Conservation (phyloP, 2,113 vertebrate genomes). For the Puntigrus tetrazona region DNA sequence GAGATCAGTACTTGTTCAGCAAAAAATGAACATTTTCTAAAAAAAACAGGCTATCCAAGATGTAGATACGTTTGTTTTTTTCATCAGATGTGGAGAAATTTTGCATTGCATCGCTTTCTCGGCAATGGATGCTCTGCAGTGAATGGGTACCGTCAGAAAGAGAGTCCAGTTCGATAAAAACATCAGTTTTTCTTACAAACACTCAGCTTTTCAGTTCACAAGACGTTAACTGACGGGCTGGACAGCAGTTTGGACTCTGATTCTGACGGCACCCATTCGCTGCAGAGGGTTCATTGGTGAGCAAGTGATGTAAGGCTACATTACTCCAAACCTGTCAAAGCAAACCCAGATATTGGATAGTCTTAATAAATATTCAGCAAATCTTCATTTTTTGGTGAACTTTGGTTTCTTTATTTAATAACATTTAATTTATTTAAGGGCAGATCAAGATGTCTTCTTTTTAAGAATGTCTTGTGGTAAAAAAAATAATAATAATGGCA, state of each 20-base stretch:
- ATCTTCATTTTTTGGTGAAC: neutral
- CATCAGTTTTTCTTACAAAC: neutral
- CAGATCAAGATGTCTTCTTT: constrained; percentile 3
- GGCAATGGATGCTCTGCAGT: neutral
- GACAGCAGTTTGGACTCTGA: neutral
- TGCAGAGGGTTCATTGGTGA: neutral
- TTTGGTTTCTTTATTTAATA: neutral
- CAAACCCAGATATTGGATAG: neutral
- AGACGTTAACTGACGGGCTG: neutral
- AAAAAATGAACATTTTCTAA: neutral
- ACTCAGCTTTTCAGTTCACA: too few species aligned
- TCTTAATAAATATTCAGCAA: neutral
- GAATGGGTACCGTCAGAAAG: neutral
- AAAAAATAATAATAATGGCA: neutral
- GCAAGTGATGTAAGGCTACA: neutral
- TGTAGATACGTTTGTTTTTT: neutral
- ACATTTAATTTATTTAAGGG: constrained; percentile 6
- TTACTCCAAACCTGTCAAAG: neutral
- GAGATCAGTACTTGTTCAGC: neutral
- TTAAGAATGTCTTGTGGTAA: neutral
- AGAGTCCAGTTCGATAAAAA: neutral
- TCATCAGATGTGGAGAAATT: neutral
- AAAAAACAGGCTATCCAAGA: neutral
- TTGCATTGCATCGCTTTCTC: neutral
- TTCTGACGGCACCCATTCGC: neutral